Base-by-base conservation (phyloP, 2,888 invertebrate genomes). In the Lepeophtheirus nordmannii region DNA sequence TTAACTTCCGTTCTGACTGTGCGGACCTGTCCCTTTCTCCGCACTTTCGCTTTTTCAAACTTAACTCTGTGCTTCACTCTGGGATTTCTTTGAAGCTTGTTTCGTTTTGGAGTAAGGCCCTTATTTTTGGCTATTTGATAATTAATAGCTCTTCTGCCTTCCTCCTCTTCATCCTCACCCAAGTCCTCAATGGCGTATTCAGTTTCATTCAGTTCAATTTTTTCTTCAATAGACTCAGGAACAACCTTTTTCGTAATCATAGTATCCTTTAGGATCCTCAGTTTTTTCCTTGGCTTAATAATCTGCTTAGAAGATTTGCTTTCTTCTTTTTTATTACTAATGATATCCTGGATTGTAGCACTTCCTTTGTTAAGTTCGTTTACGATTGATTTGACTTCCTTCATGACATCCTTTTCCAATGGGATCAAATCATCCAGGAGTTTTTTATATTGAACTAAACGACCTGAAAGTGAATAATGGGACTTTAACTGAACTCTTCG, bases 41-140 rank as follows among this genome's bases (percentile, higher is more conserved):
- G 83, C 70, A 93, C 88, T 72, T 87, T 82, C 0, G 96, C 96
- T 76, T 92, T 93, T 69, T 87, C 82, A 76, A 84, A 97, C 75
- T 94, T 94, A 71, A 86, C 85, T 71, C 89, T 85, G 75, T 96
- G 88, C 75, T 93, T 94, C 8, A 97, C 93, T 72, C 97, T 82
- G 0, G 96, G 96, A 81, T 97, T 96, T 69, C 91, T 82, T 71
- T 85, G 82, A 73, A 91, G 91, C 76, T 92, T 94, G 77, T 89
- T 93, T 69, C 92, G 83, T 71, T 85, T 82, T 0, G 93, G 90
- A 46, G 86, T 91, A 20, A 96, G 80, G 17, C 96, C 96, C 76
- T 91, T 94, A 74, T 97, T 97, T 76, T 96, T 96, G 22, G 87
- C 85, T 74, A 96, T 96, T 81, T 93, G 83, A 74, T 91, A 90